Evolutionary conservation across 2,797 vertebrate species (phyloP).

Genomic region (Spheniscus humboldti): DNA sequence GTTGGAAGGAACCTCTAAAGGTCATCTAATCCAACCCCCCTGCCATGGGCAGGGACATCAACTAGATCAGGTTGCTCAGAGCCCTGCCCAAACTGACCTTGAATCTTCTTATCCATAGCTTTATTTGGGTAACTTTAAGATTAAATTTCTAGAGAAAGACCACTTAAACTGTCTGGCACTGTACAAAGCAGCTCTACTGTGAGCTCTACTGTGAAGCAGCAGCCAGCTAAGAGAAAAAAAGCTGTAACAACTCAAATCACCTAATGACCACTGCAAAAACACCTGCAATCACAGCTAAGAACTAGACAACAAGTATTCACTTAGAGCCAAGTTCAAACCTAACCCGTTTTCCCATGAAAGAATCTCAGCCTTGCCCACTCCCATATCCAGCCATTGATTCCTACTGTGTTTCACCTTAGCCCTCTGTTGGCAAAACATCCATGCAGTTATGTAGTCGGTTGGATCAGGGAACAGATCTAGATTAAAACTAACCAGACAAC

Average conservation of each 20-base stretch:
- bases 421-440: slow-evolving; percentile 15
- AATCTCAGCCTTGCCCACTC: not conserved
- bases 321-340: not conserved
- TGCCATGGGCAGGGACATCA: too few species aligned
- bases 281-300: not conserved
- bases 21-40: too few species aligned
- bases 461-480: slow-evolving; percentile 25
- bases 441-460: not conserved
- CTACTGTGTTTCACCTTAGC: not conserved
- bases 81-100: too few species aligned
- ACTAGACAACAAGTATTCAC: not conserved
- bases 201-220: not conserved
- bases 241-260: not conserved
- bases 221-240: not conserved
- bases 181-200: not conserved
- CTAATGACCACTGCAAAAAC: not conserved
- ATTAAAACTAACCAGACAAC: slow-evolving; percentile 40
- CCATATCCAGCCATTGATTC: not conserved
- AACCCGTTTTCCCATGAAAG: not conserved
- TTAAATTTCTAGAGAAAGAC: not conserved
- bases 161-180: not conserved
- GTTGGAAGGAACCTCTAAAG: too few species aligned
- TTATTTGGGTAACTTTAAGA: not conserved
- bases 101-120: not conserved
- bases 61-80: too few species aligned